These are phyloP conservation scores for Babyrousa celebensis DNA, from an alignment of 2,797 vertebrate genomes.

Conservation along the genomic window DNA sequence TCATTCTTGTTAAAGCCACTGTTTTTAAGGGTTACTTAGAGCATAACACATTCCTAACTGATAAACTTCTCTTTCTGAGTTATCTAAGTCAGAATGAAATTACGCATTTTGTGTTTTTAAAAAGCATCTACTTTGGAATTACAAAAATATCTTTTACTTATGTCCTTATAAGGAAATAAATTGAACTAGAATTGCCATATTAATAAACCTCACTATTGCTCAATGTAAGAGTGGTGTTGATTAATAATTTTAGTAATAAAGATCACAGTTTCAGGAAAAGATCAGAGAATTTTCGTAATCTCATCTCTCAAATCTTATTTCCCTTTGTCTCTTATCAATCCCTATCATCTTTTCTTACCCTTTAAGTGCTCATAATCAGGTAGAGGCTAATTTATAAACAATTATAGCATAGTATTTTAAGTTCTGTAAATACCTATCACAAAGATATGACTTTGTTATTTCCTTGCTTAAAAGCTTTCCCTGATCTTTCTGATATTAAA, in stretches of 20 bases:
- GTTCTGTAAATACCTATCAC: not conserved
- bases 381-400: not conserved
- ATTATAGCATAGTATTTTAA: not conserved
- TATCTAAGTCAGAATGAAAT: conserved; percentile 41
- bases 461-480: not conserved
- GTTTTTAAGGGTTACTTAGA: not conserved
- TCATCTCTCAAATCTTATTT: conserved; percentile 15
- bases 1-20: not conserved
- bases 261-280: not conserved
- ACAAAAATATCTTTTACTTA: conserved; percentile 11
- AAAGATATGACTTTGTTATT: not conserved
- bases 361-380: not conserved
- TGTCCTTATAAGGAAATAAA: conserved; percentile 27
- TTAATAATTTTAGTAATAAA: conserved; percentile 42
- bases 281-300: conserved; percentile 11
- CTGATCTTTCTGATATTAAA: not conserved
- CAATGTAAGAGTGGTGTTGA: conserved; percentile 23
- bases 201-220: conserved; percentile 37
- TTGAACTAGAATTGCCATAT: conserved; percentile 4
- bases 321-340: not conserved
- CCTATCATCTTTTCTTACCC: not conserved
- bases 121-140: conserved; percentile 37
- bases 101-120: conserved; percentile 43
- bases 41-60: not conserved
- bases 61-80: not conserved